Conservation (phyloP, 2,888 invertebrate species). For the Odontothrips loti region DNA sequence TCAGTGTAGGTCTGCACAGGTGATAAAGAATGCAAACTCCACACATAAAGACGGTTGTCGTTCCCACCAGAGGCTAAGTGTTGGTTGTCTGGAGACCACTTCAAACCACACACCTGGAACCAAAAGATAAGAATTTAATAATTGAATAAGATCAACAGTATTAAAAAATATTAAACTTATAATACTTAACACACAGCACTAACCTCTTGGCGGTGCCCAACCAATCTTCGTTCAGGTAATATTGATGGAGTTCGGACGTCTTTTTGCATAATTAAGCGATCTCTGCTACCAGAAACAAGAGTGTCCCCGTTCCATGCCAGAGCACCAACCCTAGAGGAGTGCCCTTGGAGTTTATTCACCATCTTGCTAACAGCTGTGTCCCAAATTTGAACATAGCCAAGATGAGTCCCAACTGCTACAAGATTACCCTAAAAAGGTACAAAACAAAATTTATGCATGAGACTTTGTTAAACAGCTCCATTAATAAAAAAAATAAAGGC, state of each 20-base stretch:
- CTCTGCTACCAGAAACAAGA: conserved; percentile 90
- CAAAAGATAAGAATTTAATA: not conserved
- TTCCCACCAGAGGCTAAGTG: conserved; percentile 98
- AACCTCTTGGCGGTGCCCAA: conserved; percentile 92
- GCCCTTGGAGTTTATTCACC: conserved; percentile 85
- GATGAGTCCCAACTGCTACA: conserved; percentile 97
- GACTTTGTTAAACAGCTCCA: not conserved
- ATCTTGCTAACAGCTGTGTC: conserved; percentile 90
- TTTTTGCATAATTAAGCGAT: conserved; percentile 86
- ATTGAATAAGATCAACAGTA: not conserved
- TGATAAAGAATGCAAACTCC: conserved; percentile 79
- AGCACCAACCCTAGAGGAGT: conserved; percentile 88
- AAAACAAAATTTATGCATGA: not conserved
- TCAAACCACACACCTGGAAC: conserved; percentile 39
- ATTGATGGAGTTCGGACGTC: conserved; percentile 71
- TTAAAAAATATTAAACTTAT: too few species aligned
- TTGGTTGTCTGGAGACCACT: conserved; percentile 95
- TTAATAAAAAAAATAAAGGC: not conserved
- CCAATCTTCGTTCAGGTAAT: conserved; percentile 66
- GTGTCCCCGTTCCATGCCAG: conserved; percentile 98
- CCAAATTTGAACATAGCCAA: conserved; percentile 97
- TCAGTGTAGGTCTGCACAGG: conserved; percentile 95
- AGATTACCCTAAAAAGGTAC: conserved; percentile 54
- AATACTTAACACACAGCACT: not conserved
- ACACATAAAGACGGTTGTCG: conserved; percentile 91